Evolutionary conservation across 2,888 invertebrate species (phyloP).

Genomic region (Sinopyrophorus schimmeli): DNA sequence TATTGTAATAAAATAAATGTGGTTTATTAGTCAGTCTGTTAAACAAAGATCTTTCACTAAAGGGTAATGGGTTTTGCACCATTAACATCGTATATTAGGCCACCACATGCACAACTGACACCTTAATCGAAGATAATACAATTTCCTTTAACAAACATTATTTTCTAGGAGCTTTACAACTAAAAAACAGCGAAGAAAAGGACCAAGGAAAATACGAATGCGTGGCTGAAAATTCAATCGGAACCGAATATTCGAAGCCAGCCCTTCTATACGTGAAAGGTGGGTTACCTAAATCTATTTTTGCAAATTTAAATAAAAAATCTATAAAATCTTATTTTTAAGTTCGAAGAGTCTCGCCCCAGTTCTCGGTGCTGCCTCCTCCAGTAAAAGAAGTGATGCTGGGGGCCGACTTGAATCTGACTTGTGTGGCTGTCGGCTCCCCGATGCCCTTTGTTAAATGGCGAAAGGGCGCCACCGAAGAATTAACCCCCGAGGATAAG

Average conservation of each 20-base stretch:
- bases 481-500: slow-evolving; percentile 87
- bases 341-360: slow-evolving; percentile 94
- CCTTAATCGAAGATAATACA: too few relatives aligned
- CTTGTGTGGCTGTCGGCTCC: slow-evolving; percentile 96
- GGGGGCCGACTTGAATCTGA: slow-evolving; percentile 87
- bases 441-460: slow-evolving; percentile 98
- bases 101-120: too few relatives aligned
- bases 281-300: slow-evolving; percentile 52
- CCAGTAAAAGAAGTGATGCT: slow-evolving; percentile 86
- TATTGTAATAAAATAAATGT: too few relatives aligned
- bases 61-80: too few relatives aligned
- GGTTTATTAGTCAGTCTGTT: too few relatives aligned
- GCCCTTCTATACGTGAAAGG: slow-evolving; percentile 93
- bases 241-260: slow-evolving; percentile 90
- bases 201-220: slow-evolving; percentile 97
- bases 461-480: slow-evolving; percentile 80
- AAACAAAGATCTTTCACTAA: too few relatives aligned
- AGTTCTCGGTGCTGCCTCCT: slow-evolving; percentile 91
- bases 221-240: slow-evolving; percentile 90
- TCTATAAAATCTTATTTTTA: slow-evolving; percentile 43
- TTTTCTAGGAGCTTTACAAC: slow-evolving; percentile 90
- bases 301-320: background rate
- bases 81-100: too few relatives aligned
- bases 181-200: slow-evolving; percentile 84
- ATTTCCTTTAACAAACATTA: too few relatives aligned